Evolutionary conservation across 2,888 invertebrate genomes (phyloP), one percentile per base, ranked within the genome.

Genomic region (Ochropleura plecta): DNA sequence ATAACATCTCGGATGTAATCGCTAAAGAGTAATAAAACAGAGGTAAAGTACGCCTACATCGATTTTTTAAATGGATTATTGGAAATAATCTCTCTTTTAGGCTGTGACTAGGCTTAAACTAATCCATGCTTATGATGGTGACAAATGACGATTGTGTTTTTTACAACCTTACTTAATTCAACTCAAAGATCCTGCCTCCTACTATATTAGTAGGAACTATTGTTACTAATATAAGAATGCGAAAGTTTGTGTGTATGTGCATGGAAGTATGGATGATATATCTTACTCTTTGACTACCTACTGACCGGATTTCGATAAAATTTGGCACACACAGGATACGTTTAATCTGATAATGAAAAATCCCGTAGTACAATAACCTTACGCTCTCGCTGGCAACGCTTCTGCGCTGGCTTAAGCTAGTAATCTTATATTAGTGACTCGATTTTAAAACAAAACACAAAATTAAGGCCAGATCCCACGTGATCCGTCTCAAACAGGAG

Each of bases 401-500:
- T 30, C 30, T 30, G 30, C 30, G 3, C 30, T 30, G 30, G 30
- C 30, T 30, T 30, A 3, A 30, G 30, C 30, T 30, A 30, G 30
- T 30, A 30, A 30, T 30, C 30, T 30, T 30, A 30, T 30, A 30
- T 3, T 30, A 30, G 30, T 20, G 16, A 2, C 8, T 14, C 48
- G 55, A 66, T 83, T 63, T 63, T 74, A 73, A 76, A 76, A 82
- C 67, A 82, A 57, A 65, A 80, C 53, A 62, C 42, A 73, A 62
- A 51, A 79, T 80, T 71, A 81, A 70, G 60, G n/a, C 67, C 30
- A 66, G 57, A 80, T 76, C 60, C 80, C 55, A 76, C 82, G 74
- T 85, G 83, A 88, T 87, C 81, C 85, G 78, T 70, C 76, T 79
- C 82, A 84, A 89, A 85, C 83, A 80, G 76, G 82, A 90, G 91